A percentile compares a stretch with the other conserved stretches of the same genome.
These are phyloP conservation scores for Tolmerus cingulatus DNA, from an alignment of 2,888 invertebrate genomes.

Conservation along the genomic window DNA sequence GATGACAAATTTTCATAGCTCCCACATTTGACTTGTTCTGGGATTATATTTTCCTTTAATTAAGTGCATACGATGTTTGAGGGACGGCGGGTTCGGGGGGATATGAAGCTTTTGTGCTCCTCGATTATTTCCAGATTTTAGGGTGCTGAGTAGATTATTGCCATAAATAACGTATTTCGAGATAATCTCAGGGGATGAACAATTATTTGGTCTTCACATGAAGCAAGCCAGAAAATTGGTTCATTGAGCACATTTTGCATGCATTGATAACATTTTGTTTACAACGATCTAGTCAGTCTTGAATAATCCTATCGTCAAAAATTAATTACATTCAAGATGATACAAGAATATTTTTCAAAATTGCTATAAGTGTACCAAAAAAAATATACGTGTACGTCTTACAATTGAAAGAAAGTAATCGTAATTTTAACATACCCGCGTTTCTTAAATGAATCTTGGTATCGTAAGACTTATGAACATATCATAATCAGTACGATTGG, in stretches of 20 bases:
- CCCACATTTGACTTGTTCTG: background rate
- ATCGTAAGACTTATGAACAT: too few relatives aligned
- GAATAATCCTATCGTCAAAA: too few relatives aligned
- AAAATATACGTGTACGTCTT: too few relatives aligned
- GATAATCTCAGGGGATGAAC: background rate
- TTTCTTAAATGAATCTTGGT: too few relatives aligned
- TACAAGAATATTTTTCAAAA: too few relatives aligned
- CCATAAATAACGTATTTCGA: background rate
- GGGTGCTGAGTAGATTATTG: background rate
- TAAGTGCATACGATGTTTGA: background rate
- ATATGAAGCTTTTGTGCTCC: background rate
- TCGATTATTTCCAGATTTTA: background rate
- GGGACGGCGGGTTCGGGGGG: background rate
- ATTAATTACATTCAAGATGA: too few relatives aligned
- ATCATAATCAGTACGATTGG: too few relatives aligned
- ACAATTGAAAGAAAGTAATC: too few relatives aligned
- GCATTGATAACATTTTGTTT: background rate
- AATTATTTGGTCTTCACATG: background rate
- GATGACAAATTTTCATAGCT: constrained; percentile 26
- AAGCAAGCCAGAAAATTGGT: background rate
- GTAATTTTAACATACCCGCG: too few relatives aligned
- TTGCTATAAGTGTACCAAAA: too few relatives aligned
- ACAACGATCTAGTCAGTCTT: too few relatives aligned
- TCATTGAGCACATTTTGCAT: background rate
- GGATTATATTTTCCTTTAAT: constrained; percentile 8